A percentile compares a stretch with the other conserved stretches of the same genome.
phyloP scores from a whole-genome alignment of 2,797 vertebrate genomes.

The Basileuterus tristriatus region DNA sequence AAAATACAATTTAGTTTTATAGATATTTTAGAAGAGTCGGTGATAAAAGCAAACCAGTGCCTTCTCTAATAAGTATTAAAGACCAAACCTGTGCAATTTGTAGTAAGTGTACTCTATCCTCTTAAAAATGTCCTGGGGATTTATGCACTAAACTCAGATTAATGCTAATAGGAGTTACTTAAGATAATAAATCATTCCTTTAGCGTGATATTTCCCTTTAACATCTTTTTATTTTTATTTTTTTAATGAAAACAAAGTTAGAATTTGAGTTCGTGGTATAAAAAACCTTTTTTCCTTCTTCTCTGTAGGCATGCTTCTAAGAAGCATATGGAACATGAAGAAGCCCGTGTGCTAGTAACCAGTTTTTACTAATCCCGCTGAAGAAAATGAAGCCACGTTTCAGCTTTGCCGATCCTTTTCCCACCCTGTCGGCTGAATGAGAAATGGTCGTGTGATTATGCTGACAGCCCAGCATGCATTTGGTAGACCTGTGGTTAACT shows the following conservation, averaged over 20 bases:
- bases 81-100: neutral
- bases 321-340: conserved; percentile 68
- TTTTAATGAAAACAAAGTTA: neutral
- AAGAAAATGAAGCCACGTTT: conserved; percentile 63
- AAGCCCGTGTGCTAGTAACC: conserved; percentile 5
- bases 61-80: neutral
- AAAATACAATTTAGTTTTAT: conserved; percentile 42
- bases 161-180: conserved; percentile 25
- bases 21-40: neutral
- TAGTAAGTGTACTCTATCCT: neutral
- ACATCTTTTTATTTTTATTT: neutral
- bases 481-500: conserved; percentile 97
- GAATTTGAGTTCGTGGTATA: neutral
- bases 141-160: conserved; percentile 33
- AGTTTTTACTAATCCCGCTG: neutral
- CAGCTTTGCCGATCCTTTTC: conserved; percentile 70
- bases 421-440: conserved; percentile 74
- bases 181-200: neutral
- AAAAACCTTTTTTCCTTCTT: conserved; percentile 25
- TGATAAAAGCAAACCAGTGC: neutral
- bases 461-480: conserved; percentile 91
- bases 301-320: conserved; percentile 59
- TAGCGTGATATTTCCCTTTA: neutral
- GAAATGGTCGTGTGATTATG: conserved; percentile 88
- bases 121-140: neutral